Percentiles rank a stretch among this genome's conserved stretches.
phyloP scores from a whole-genome alignment of 2,888 invertebrate species.

The Stenichneumon culpator region DNA sequence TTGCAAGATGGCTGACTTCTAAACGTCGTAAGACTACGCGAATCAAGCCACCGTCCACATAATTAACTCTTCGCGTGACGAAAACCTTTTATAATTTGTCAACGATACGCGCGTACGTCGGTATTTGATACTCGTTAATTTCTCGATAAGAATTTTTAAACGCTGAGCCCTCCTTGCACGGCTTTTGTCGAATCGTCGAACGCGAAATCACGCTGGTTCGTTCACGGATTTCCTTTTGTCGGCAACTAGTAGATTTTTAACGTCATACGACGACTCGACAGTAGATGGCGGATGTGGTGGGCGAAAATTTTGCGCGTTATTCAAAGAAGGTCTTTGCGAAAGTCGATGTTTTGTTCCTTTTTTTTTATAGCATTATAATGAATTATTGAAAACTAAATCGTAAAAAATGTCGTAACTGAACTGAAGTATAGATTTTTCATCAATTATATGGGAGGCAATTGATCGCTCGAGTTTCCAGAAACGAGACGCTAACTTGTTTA shows the following conservation, averaged over 20 bases:
- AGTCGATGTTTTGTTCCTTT: slow-evolving; percentile 1
- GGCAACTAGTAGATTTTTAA: slow-evolving; percentile 78
- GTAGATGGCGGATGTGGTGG: slow-evolving; percentile 72
- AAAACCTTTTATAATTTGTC: slow-evolving; percentile 21
- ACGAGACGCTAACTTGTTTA: background rate
- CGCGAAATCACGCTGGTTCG: slow-evolving; percentile 71
- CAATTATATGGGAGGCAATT: background rate
- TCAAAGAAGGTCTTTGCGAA: slow-evolving; percentile 30
- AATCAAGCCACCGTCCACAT: slow-evolving; percentile 86
- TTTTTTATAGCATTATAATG: background rate
- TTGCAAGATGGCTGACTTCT: slow-evolving; percentile 95
- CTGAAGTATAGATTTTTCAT: background rate
- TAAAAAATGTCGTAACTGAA: background rate
- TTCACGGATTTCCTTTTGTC: slow-evolving; percentile 82
- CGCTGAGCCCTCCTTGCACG: slow-evolving; percentile 57
- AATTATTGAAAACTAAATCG: background rate
- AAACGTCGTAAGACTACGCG: slow-evolving; percentile 91
- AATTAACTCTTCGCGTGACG: slow-evolving; percentile 31
- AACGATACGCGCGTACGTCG: slow-evolving; percentile 27
- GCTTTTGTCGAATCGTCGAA: slow-evolving; percentile 70
- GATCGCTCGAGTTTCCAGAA: background rate
- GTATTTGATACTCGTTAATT: slow-evolving; percentile 56
- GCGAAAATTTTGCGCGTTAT: slow-evolving; percentile 36
- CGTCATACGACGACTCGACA: slow-evolving; percentile 60
- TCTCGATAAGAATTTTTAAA: slow-evolving; percentile 12